These are phyloP conservation scores for Eumerus sabulonum DNA, from an alignment of 2,888 invertebrate genomes.

Conservation along the genomic window DNA sequence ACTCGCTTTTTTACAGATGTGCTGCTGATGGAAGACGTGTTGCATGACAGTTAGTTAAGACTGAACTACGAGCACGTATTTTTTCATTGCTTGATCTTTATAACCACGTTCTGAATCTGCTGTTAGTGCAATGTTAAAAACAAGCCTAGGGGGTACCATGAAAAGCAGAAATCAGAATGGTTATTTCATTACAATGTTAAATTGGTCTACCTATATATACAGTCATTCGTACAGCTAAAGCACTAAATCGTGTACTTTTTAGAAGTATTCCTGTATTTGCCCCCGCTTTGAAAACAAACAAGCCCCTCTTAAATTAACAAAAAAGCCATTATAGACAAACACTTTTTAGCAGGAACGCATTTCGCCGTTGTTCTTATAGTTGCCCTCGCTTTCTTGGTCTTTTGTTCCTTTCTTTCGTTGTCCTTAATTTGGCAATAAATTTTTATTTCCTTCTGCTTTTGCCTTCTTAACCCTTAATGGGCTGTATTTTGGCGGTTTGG, in stretches of 20 bases:
- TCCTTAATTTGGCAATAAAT: constrained; percentile 69
- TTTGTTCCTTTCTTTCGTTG: constrained; percentile 38
- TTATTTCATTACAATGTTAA: constrained; percentile 61
- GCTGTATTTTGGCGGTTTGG: constrained; percentile 67
- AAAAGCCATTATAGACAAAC: constrained; percentile 66
- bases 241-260: constrained; percentile 62
- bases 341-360: constrained; percentile 48
- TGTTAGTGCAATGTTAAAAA: no score
- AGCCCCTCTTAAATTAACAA: constrained; percentile 66
- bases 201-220: constrained; percentile 20
- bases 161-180: constrained; percentile 42
- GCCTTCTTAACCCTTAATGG: constrained; percentile 69
- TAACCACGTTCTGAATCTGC: no score
- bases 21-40: no score
- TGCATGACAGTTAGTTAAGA: no score
- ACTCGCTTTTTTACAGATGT: no score
- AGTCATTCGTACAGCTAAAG: constrained; percentile 6
- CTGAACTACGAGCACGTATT: no score
- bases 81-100: no score
- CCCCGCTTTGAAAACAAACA: constrained; percentile 16
- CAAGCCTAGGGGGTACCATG: no score
- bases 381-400: no score
- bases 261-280: constrained; percentile 56
- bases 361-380: background rate
- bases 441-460: constrained; percentile 67